Evolutionary conservation across 2,113 vertebrate species (phyloP).

Genomic region (Dicrurus megarhynchus): DNA sequence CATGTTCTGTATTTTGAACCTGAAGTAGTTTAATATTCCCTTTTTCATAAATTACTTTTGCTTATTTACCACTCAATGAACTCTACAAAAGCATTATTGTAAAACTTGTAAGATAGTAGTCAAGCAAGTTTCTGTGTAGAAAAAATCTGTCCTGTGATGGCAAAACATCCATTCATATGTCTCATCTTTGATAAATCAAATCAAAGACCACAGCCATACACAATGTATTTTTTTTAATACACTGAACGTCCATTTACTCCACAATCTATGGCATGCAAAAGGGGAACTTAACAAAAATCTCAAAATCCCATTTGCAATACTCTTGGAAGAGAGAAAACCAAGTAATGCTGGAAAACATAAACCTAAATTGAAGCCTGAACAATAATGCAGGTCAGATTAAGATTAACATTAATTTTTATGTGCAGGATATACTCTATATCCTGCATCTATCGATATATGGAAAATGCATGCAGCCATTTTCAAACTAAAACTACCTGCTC

Average conservation of each 20-base stretch:
- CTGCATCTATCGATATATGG: background rate
- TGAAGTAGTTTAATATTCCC: background rate
- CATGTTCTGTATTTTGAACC: background rate
- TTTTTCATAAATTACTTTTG: background rate
- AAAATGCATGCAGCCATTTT: background rate
- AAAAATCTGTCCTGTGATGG: background rate
- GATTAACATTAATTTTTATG: background rate
- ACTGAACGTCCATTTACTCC: background rate
- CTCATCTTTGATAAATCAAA: background rate
- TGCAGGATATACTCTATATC: background rate
- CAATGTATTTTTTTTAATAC: background rate
- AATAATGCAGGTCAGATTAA: background rate
- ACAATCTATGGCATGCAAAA: constrained; percentile 2
- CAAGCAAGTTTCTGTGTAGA: background rate
- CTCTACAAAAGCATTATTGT: background rate
- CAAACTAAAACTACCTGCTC: background rate
- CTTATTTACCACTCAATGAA: background rate
- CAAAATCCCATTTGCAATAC: background rate
- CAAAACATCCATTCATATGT: background rate
- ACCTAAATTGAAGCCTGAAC: background rate
- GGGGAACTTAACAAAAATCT: background rate
- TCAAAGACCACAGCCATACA: background rate
- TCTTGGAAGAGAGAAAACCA: background rate
- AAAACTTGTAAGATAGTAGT: background rate
- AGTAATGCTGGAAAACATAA: background rate